Base-by-base conservation (phyloP, 2,113 vertebrate species). In the Lagopus muta region DNA sequence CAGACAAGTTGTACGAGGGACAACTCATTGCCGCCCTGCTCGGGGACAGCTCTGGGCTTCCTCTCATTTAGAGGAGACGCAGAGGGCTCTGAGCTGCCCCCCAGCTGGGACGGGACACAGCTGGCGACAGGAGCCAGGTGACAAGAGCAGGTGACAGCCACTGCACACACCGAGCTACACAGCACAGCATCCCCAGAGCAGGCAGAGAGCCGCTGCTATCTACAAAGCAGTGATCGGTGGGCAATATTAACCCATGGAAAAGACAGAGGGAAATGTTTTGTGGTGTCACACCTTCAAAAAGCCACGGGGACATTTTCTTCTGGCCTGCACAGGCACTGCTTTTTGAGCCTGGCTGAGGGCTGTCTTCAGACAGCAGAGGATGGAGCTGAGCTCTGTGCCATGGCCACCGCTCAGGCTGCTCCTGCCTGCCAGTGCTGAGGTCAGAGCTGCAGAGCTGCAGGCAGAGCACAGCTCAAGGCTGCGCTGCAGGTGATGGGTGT, bases 261-360 rank as follows among this genome's bases (percentile, higher is more conserved):
- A 94, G 82, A 84, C 91, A 91, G 82, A 77, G 57, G 65, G 58
- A 77, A 90, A 93, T 92, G 45, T 92, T 71, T 92, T 93, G 78
- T 30, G 6, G 64, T 4, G 0, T 2, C 34, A 36, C 57, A 43
- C n/a, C 85, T 95, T 66, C 80, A 78, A 91, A 87, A 94, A 88
- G 60, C 71, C 50, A 54, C 57, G 85, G 76, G 75, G 82, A 95
- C 74, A 78, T 86, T 50, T 80, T n/a, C 55, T 69, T 55, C 40
- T 1, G 0, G 72, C 74, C 52, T 7, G 52, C 52, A 54, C 85
- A 72, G 72, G 17, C 16, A 32, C 43, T 84, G 80, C 48, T 17
- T 87, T 82, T 61, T 40, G 69, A 89, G 87, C 82, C 50, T 17
- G 45, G 48, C 24, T 36, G 48, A 24, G 48, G 21, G 48, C 48